Evolutionary conservation across 2,888 invertebrate genomes (phyloP), one percentile per base, ranked within the genome.

Genomic region (Sicus ferrugineus): DNA sequence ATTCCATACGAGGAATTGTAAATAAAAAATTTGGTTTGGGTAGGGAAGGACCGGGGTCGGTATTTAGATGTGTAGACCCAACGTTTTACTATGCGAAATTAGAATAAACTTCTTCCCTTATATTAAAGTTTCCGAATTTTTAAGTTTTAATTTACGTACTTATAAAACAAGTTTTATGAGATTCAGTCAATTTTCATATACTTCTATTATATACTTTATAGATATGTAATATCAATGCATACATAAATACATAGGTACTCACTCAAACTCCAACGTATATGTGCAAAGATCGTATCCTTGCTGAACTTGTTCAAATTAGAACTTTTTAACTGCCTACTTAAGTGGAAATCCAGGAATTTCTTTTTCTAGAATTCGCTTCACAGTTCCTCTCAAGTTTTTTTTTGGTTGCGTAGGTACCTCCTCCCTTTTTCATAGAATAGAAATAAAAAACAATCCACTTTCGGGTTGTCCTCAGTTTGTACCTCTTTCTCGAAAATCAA

Each of bases 1-100:
- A 66, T 56, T 42, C 6, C 28, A 31, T 21, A 48, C 30, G 21
- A 26, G n/a, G 64, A 64, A 64, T 64, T 31, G 6, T 19, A 52
- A 28, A 54, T 38, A 30, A 48, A 63, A 48, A 16, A 19, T 2
- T 46, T 28, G 28, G 48, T 48, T 26, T 28, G 30, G 58, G 34
- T 48, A 19, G 63, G 48, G 38, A 38, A 54, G 30, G 54, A 26
- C 26, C 14, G 23, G n/a, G n/a, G n/a, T n/a, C 11, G 28, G 14
- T 54, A 16, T 28, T n/a, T 42, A 42, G 7, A 3, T 5, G 2
- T 42, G 42, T 42, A 14, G 14, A 42, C 5, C 11, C 14, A 42
- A 9, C 14, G 4, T n/a, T 42, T 16, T 42, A 1, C 16, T 42
- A 16, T 42, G 1, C 42, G 5, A 42, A 4, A 42, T 42, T 16